Evolutionary conservation across 2,113 vertebrate genomes (phyloP).

Genomic region (Spea multiplicata): DNA sequence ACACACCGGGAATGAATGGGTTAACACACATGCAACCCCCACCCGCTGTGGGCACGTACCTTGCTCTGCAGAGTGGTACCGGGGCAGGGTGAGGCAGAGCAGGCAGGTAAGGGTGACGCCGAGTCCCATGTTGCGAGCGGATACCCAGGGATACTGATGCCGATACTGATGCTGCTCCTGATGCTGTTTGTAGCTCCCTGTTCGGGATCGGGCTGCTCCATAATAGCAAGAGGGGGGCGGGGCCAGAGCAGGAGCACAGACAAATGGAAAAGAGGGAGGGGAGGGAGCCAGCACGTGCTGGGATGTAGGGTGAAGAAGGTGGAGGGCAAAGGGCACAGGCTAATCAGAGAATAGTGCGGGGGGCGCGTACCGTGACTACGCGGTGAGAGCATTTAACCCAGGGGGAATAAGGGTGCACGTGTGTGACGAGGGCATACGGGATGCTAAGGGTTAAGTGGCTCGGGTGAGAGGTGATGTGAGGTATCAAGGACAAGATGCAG

Average conservation of each 20-base stretch:
- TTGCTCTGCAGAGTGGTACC: slow-evolving; percentile 40
- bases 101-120: slow-evolving; percentile 41
- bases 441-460: too few species aligned
- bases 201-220: slow-evolving; percentile 36
- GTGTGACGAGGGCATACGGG: too few species aligned
- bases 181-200: slow-evolving; percentile 39
- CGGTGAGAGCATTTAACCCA: too few species aligned
- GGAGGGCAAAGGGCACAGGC: background rate
- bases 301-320: slow-evolving; percentile 6
- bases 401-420: too few species aligned
- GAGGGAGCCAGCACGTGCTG: slow-evolving; percentile 41
- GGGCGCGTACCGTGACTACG: background rate
- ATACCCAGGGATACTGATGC: slow-evolving; percentile 40
- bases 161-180: slow-evolving; percentile 39
- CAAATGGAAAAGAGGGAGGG: slow-evolving; percentile 18
- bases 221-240: slow-evolving; percentile 41
- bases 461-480: too few species aligned
- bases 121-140: slow-evolving; percentile 44
- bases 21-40: background rate
- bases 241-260: background rate
- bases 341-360: background rate
- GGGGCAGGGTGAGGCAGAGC: slow-evolving; percentile 33
- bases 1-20: background rate
- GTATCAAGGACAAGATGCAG: too few species aligned
- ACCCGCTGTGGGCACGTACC: slow-evolving; percentile 16